Evolutionary conservation across 2,888 invertebrate genomes (phyloP), one percentile per base, ranked within the genome.

Genomic region (Drosophila ochracea): DNA sequence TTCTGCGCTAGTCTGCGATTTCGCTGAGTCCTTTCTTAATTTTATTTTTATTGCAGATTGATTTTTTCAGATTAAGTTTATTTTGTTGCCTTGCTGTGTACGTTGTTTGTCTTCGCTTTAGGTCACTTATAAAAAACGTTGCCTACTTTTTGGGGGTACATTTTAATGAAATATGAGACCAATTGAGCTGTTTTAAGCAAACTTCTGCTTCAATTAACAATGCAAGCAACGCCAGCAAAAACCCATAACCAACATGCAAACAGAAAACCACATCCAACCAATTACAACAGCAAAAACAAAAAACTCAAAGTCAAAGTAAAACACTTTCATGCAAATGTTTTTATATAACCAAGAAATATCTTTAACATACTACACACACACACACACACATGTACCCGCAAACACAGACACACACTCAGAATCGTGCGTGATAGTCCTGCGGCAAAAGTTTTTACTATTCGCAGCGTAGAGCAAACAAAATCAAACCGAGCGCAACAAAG

Each of bases 1-100:
- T 19, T 41, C 35, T 57, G 54, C 62, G 69, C 66, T 59, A 52
- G 73, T 70, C 68, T 73, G 69, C 60, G 71, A 75, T 75, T 84
- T 79, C 63, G 69, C 67, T 60, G 67, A 76, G 74, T 54, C 59
- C 73, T 54, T 83, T 82, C 80, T 89, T 89, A 89, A 86, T 90
- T 86, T 89, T 79, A 84, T 79, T 88, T 86, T 90, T 90, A 88
- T 88, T 90, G 81, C 88, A 83, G 90, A 87, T 81, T 87, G 86
- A 87, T 88, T 87, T 88, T 87, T 84, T 73, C 76, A 79, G 90
- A 84, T 89, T 82, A 84, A 77, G 84, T 84, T 62, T 69, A 60
- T 78, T 84, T 69, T 71, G 78, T 65, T 68, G 62, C 49, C 33
- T 53, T 47, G 41, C 67, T 68, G 68, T 61, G 49, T 64, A 54